Evolutionary conservation across 2,797 vertebrate genomes (phyloP), one percentile per base, ranked within the genome.

Genomic region (Neosalanx taihuensis): DNA sequence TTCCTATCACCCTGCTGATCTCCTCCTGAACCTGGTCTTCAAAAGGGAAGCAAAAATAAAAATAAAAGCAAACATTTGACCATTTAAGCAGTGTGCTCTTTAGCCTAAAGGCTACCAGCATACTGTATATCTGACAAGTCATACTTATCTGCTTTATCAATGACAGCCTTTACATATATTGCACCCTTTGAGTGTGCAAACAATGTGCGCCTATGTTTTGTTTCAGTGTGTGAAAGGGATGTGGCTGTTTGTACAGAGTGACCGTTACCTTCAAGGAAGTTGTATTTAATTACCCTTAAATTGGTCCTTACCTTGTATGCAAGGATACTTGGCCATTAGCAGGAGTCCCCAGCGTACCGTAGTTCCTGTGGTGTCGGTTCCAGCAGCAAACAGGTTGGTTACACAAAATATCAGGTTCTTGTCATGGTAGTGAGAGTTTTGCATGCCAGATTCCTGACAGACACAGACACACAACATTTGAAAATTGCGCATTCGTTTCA

Each of bases 271-370:
- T 41, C 7, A 12, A 12, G 37, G 6, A 41, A 46, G 41, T 46
- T 46, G 2, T 10, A 37, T 37, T 9, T 7, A 37, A 46, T 46
- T 9, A 46, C 10, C 7, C 51, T 17, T 63, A 1, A 60, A 60
- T 26, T 75, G 49, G n/a, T 59, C 33, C 57, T 77, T 70, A 91
- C 91, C 86, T 70, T 92, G 92, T 72, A 91, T 77, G 0, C 81
- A 66, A 37, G 92, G 91, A 70, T 90, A 90, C 75, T 90, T 92
- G 69, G 86, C 89, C 91, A 92, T 90, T 0, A 92, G n/a, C 57
- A 92, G 77, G 58, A 90, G 70, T 70, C 70, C 56, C 90, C 89
- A 92, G 71, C 79, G 78, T 10, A 93, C 72, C 1, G 92, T 91
- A 0, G 83, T 68, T 12, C 81, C 80, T 4, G 90, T 88, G 4